Conservation (phyloP, 2,797 vertebrate species). For the Buphagus erythrorhynchus region DNA sequence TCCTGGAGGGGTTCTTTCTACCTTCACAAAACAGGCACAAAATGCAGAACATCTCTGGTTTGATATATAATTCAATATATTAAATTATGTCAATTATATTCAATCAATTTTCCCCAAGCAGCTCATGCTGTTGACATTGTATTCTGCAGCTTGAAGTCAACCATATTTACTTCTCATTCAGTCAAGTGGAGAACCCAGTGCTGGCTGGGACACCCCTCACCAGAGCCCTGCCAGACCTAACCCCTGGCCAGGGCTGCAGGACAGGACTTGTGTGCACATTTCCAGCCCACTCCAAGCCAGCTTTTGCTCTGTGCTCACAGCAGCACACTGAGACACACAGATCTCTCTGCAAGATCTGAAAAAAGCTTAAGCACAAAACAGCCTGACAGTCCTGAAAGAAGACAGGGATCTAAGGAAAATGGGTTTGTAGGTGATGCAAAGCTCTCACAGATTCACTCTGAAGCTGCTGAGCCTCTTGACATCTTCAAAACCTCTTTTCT, state of each 20-base stretch:
- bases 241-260: background rate
- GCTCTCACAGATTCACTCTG: background rate
- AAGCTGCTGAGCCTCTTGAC: slow-evolving; percentile 19
- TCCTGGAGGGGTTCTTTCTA: background rate
- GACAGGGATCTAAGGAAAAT: slow-evolving; percentile 33
- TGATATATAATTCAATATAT: background rate
- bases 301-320: background rate
- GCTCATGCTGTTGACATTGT: background rate
- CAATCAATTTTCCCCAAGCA: background rate
- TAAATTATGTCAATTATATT: background rate
- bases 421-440: slow-evolving; percentile 56
- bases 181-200: background rate
- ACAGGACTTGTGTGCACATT: rapidly evolving
- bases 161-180: background rate
- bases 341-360: background rate
- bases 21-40: background rate
- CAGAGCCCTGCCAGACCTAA: background rate
- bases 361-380: slow-evolving; percentile 6
- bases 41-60: background rate
- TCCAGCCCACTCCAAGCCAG: background rate
- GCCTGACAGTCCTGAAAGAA: slow-evolving; percentile 33
- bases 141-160: background rate
- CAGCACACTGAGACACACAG: background rate
- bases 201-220: background rate
- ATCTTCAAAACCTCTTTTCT: slow-evolving; percentile 22